phyloP scores from a whole-genome alignment of 2,113 vertebrate genomes.

The Elephantulus edwardii region DNA sequence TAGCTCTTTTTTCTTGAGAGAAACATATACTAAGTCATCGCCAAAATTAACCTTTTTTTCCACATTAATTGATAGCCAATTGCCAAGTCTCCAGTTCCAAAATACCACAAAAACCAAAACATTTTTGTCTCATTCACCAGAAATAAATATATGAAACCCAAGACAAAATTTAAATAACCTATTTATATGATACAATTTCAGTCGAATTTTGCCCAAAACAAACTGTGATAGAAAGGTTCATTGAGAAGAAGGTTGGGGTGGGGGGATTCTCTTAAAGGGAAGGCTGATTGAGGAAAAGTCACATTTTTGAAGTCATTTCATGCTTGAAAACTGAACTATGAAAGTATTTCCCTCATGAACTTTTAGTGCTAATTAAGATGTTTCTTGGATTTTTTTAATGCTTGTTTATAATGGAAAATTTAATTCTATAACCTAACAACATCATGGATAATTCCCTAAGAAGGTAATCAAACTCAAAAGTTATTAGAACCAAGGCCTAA shows the following conservation, averaged over 20 bases:
- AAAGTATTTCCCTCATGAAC: not conserved
- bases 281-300: not conserved
- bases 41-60: too few species aligned
- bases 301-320: not conserved
- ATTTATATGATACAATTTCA: not conserved
- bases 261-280: not conserved
- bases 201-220: not conserved
- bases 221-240: not conserved
- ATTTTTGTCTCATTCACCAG: not conserved
- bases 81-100: not conserved
- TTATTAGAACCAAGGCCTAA: not conserved
- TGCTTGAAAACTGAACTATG: not conserved
- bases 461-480: not conserved
- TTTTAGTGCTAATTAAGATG: not conserved
- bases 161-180: not conserved
- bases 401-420: slow-evolving; percentile 28
- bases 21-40: not conserved
- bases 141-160: not conserved
- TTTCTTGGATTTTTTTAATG: not conserved
- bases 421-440: not conserved
- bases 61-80: not conserved
- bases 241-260: not conserved
- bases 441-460: not conserved
- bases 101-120: not conserved
- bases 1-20: not conserved